Conservation (phyloP, 2,888 invertebrate species). For the Zygaena filipendulae region DNA sequence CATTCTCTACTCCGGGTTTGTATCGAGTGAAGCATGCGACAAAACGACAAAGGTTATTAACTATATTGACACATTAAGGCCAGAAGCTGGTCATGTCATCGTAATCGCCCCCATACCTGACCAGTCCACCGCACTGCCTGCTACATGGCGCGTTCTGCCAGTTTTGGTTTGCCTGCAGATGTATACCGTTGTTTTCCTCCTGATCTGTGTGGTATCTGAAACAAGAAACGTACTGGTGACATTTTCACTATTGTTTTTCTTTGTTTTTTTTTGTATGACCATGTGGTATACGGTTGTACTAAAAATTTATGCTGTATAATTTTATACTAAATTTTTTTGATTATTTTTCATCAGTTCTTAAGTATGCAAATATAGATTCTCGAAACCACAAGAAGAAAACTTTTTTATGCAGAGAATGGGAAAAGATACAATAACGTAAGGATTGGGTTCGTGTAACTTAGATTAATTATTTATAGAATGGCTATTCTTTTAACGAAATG, state of each 20-base stretch:
- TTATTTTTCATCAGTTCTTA: too few species aligned
- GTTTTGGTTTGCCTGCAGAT: conserved; percentile 31
- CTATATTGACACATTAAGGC: conserved; percentile 34
- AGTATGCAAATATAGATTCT: too few species aligned
- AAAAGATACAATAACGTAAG: too few species aligned
- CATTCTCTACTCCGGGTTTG: conserved; percentile 12
- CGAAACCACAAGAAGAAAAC: too few species aligned
- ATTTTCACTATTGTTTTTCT: conserved; percentile 1
- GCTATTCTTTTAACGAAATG: too few species aligned
- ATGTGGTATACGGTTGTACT: conserved; percentile 14
- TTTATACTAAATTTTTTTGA: too few species aligned
- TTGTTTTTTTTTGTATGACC: too few species aligned
- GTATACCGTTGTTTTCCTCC: conserved; percentile 25
- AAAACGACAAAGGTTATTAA: conserved; percentile 23
- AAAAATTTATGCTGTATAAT: too few species aligned
- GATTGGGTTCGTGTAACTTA: too few species aligned
- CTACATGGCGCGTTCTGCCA: conserved; percentile 47
- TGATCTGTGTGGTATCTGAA: conserved; percentile 7
- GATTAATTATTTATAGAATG: too few species aligned
- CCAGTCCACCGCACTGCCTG: conserved; percentile 52
- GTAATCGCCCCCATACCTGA: conserved; percentile 51
- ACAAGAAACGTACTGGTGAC: too few species aligned
- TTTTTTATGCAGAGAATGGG: too few species aligned
- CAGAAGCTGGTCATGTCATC: conserved; percentile 33
- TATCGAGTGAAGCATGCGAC: conserved; percentile 35